Conservation (phyloP, 2,888 invertebrate species). For the Didymodactylos carnosus region DNA sequence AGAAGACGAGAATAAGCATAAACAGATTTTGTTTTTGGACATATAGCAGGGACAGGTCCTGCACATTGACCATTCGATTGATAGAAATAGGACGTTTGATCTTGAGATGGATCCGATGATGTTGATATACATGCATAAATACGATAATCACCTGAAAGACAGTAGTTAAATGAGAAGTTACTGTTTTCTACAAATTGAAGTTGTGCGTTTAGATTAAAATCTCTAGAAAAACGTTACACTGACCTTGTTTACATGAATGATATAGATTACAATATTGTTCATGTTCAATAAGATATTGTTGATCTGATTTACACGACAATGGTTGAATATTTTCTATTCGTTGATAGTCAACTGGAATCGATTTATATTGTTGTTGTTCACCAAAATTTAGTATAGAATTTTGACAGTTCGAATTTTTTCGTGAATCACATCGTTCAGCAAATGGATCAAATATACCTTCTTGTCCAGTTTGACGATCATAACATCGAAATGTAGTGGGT, state of each 20-base stretch:
- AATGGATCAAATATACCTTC: conserved; percentile 11
- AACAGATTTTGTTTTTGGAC: background rate
- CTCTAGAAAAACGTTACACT: too few species aligned
- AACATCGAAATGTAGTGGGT: conserved; percentile 5
- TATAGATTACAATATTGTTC: conserved; percentile 14
- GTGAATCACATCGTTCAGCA: conserved; percentile 2
- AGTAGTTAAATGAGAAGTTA: too few species aligned
- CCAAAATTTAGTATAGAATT: background rate
- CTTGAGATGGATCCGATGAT: background rate
- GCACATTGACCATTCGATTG: conserved; percentile 13
- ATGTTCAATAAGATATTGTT: conserved; percentile 12
- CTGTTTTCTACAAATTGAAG: too few species aligned
- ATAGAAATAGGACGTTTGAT: conserved; percentile 10
- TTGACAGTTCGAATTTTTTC: background rate
- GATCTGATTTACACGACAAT: conserved; percentile 3
- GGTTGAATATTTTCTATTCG: background rate
- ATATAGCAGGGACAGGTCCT: conserved; percentile 3
- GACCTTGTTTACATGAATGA: conserved; percentile 11
- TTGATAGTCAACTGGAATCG: conserved; percentile 6
- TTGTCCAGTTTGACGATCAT: background rate
- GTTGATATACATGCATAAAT: conserved; percentile 7
- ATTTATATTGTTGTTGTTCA: conserved; percentile 1
- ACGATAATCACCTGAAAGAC: conserved; percentile 13
- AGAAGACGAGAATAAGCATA: conserved; percentile 9
- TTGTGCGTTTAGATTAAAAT: too few species aligned